Percentiles rank a stretch among this genome's conserved stretches.
These are phyloP conservation scores for Girardinichthys multiradiatus DNA, from an alignment of 2,113 vertebrate species.

Conservation along the genomic window DNA sequence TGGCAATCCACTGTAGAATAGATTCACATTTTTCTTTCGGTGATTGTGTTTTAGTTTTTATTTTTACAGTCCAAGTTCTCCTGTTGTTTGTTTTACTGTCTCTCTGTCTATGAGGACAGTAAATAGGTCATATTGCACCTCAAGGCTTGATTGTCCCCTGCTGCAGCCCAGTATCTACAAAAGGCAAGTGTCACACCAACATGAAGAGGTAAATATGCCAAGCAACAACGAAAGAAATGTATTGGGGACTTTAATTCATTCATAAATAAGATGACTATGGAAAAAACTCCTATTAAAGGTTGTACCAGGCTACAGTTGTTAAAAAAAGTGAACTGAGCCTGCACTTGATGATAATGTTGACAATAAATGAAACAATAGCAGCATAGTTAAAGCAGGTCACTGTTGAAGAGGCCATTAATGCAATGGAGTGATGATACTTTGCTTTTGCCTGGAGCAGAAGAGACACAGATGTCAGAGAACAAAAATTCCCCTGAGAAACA, in stretches of 20 bases:
- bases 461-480: constrained; percentile 79
- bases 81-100: constrained; percentile 20
- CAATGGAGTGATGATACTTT: constrained; percentile 49
- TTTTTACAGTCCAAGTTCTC: not conserved
- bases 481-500: constrained; percentile 67
- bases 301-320: not conserved
- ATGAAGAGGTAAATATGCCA: not conserved
- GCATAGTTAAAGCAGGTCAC: constrained; percentile 26
- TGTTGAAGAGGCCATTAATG: constrained; percentile 14
- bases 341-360: not conserved
- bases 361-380: not conserved
- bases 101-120: constrained; percentile 40
- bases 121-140: constrained; percentile 74
- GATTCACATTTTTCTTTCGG: not conserved
- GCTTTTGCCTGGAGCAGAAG: constrained; percentile 64
- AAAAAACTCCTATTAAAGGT: too few relatives aligned
- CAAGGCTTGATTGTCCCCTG: constrained; percentile 56
- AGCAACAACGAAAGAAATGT: not conserved
- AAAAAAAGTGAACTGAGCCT: not conserved
- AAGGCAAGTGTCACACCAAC: not conserved
- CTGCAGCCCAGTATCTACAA: constrained; percentile 38
- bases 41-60: not conserved
- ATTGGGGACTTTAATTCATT: not conserved
- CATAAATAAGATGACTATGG: too few relatives aligned
- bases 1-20: not conserved